Base-by-base conservation (phyloP, 2,888 invertebrate genomes). In the Belgica antarctica region DNA sequence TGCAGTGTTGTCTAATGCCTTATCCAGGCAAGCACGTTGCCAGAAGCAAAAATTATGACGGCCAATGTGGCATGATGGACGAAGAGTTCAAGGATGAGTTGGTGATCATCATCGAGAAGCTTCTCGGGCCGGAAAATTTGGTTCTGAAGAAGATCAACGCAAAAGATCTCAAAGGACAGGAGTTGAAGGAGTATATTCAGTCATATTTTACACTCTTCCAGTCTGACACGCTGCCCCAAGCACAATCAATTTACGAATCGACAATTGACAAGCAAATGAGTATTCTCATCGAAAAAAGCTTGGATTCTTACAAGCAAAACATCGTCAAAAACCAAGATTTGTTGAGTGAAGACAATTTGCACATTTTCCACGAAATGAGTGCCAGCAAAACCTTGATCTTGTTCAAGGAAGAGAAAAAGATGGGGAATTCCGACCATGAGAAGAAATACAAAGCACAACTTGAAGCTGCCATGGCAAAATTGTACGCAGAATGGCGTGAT, bases 131-230 rank as follows among this genome's bases (percentile, higher is more conserved):
- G 0, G 86, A 89, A 76, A 93, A 94, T 81, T 83, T 97, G 73
- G 89, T 94, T 57, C 86, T 94, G n/a, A 97, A 97, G 80, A 88
- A 91, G 77, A 96, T 97, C 76, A 91, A 93, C 79, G 96, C 96
- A 0, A 89, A 91, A 78, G 86, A 88, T 72, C 89, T 97, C 19
- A 91, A 90, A 76, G 90, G 91, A 69, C 86, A 89, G 75, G 94
- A 95, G 78, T 83, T 97, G 73, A 82, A 96, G 73, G 94, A 94
- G 80, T 97, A 96, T 17, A 27, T 65, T 47, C 5, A 46, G 1
- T 17, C 25, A 7, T 65, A 47, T 22, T 46, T 65, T 12, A 24
- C 5, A 12, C 28, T 47, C 10, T 65, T 65, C 19, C 65, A 47
- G 12, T 65, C 65, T 1, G 27, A 65, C 7, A 27, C 25, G 1